phyloP scores from a whole-genome alignment of 35 echinoderm and acorn worm genomes.

The Holothuria glaberrima region DNA sequence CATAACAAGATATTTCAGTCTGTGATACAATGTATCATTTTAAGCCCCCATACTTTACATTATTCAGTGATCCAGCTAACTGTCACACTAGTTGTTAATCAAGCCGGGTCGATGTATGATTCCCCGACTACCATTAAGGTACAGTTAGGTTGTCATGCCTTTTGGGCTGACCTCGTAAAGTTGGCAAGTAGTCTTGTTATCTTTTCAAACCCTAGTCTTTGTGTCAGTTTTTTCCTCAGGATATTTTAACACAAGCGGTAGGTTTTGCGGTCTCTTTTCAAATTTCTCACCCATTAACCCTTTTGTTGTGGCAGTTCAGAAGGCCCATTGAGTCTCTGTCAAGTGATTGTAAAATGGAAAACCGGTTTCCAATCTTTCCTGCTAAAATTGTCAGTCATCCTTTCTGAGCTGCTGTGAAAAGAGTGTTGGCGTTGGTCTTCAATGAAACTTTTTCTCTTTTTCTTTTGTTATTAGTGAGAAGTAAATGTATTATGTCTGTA shows the following conservation, averaged over 20 bases:
- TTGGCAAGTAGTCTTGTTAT: conserved; percentile 25
- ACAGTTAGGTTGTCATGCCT: background rate
- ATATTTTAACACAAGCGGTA: conserved; percentile 23
- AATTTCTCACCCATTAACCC: conserved; percentile 27
- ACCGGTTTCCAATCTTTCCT: too few relatives aligned
- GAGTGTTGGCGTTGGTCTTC: too few relatives aligned
- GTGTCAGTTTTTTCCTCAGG: conserved; percentile 26
- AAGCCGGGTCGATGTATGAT: background rate
- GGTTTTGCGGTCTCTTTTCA: conserved; percentile 23
- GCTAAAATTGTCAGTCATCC: too few relatives aligned
- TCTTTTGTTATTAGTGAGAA: too few relatives aligned
- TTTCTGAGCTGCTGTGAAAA: too few relatives aligned
- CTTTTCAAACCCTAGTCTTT: conserved; percentile 5
- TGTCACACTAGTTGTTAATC: background rate
- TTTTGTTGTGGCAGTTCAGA: conserved; percentile 19
- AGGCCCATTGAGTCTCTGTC: background rate
- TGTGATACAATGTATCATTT: too few relatives aligned
- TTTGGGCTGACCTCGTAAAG: conserved; percentile 15
- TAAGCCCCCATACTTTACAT: background rate
- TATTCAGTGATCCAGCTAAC: background rate
- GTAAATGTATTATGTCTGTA: too few relatives aligned
- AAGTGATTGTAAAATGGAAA: too few relatives aligned
- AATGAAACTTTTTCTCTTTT: too few relatives aligned
- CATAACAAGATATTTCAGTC: too few relatives aligned
- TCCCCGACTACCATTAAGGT: background rate